Evolutionary conservation across 2,797 vertebrate genomes (phyloP).

Genomic region (Hydrolagus colliei): DNA sequence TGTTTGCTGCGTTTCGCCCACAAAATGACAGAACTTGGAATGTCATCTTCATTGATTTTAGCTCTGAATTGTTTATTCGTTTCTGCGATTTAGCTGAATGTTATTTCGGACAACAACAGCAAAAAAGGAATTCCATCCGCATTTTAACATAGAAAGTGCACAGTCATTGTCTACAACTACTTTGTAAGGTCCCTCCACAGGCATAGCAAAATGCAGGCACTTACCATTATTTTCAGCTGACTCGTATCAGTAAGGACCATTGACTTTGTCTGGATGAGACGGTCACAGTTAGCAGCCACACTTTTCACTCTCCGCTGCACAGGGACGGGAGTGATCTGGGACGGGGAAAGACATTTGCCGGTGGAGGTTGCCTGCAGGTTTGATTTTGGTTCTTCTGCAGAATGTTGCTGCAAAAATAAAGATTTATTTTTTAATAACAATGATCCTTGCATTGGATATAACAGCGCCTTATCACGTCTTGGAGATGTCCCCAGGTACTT

Average conservation of each 20-base stretch:
- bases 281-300: constrained; percentile 61
- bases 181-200: neutral
- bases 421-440: neutral
- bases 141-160: neutral
- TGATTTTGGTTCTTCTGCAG: neutral
- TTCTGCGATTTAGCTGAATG: neutral
- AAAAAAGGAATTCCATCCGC: neutral
- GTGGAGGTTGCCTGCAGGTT: neutral
- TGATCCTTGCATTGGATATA: too few species aligned
- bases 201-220: constrained; percentile 41
- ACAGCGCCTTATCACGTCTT: too few species aligned
- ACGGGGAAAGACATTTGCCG: neutral
- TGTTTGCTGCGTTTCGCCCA: too few species aligned
- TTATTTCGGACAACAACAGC: neutral
- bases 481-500: too few species aligned
- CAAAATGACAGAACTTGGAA: neutral
- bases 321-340: constrained; percentile 40
- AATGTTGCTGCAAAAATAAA: neutral
- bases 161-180: neutral
- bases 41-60: neutral
- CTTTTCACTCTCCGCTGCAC: constrained; percentile 79
- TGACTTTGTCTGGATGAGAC: constrained; percentile 84
- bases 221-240: constrained; percentile 65
- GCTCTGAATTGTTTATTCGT: neutral
- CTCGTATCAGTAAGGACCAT: constrained; percentile 75